Percentiles rank a stretch among this genome's conserved stretches.
phyloP scores from a whole-genome alignment of 2,797 vertebrate species.

The Emys orbicularis region DNA sequence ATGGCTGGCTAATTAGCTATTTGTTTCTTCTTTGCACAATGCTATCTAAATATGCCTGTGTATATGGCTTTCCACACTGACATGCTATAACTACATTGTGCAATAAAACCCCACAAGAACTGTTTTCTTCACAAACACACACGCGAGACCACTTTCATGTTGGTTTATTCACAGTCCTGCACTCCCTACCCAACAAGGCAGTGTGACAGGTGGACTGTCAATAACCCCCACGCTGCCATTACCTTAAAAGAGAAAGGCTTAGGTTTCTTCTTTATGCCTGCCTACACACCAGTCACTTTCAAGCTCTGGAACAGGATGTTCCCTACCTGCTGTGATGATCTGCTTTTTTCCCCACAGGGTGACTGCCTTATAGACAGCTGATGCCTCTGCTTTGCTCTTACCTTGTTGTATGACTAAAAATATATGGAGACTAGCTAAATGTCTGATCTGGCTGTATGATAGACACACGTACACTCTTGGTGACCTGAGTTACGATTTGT shows the following conservation, averaged over 20 bases:
- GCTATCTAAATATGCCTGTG: neutral
- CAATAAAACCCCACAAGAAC: neutral
- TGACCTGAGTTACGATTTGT: neutral
- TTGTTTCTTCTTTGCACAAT: neutral
- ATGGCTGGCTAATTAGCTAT: neutral
- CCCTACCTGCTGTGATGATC: constrained; percentile 46
- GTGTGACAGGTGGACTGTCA: constrained; percentile 30
- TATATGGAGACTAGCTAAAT: neutral
- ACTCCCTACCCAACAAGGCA: constrained; percentile 13
- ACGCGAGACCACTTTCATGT: neutral
- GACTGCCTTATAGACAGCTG: neutral
- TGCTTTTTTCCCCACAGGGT: neutral
- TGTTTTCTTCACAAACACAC: neutral
- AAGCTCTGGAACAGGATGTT: constrained; percentile 16
- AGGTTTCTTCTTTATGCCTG: constrained; percentile 41
- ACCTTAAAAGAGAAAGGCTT: neutral
- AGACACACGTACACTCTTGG: fast-evolving
- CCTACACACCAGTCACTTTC: constrained; percentile 42
- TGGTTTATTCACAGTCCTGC: neutral
- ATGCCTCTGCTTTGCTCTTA: neutral
- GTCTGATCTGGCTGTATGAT: neutral
- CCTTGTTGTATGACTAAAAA: fast-evolving
- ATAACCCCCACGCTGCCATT: neutral
- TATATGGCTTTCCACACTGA: neutral
- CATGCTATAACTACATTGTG: neutral